Percentiles rank a stretch among this genome's conserved stretches.
Evolutionary conservation across 2,113 vertebrate species (phyloP).

Genomic region (Promerops cafer): DNA sequence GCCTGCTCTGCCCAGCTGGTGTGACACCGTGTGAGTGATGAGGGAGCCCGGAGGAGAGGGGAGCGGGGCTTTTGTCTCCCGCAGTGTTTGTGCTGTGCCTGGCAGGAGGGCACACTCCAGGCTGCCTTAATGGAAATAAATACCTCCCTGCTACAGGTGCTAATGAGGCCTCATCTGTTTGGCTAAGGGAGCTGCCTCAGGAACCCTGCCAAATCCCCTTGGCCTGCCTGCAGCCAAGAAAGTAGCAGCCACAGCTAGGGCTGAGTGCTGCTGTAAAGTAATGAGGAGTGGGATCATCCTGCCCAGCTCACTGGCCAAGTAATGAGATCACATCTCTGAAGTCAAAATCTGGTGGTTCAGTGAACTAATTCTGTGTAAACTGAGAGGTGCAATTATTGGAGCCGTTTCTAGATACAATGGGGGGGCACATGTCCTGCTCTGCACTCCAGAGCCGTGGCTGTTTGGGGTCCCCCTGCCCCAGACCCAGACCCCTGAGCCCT

Average conservation of each 20-base stretch:
- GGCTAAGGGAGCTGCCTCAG: neutral
- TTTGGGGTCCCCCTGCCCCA: neutral
- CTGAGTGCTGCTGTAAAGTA: neutral
- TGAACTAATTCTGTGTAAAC: neutral
- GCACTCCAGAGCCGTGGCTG: rapidly evolving
- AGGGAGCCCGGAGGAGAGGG: neutral
- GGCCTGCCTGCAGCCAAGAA: neutral
- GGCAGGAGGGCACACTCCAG: neutral
- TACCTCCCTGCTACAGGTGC: neutral
- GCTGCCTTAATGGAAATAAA: neutral
- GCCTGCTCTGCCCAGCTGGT: no score
- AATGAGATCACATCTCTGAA: neutral
- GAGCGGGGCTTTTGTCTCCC: neutral
- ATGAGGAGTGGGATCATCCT: neutral
- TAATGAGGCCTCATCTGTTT: neutral
- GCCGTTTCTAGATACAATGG: neutral
- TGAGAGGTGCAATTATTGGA: neutral
- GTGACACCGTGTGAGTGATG: neutral
- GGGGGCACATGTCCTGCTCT: neutral
- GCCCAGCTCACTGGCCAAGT: neutral
- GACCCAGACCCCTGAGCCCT: neutral
- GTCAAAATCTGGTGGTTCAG: neutral
- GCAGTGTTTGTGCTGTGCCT: neutral
- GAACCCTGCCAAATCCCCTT: neutral
- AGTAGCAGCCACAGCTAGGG: neutral